Evolutionary conservation across 2,888 invertebrate species (phyloP), one percentile per base, ranked within the genome.

Genomic region (Globia sparganii): DNA sequence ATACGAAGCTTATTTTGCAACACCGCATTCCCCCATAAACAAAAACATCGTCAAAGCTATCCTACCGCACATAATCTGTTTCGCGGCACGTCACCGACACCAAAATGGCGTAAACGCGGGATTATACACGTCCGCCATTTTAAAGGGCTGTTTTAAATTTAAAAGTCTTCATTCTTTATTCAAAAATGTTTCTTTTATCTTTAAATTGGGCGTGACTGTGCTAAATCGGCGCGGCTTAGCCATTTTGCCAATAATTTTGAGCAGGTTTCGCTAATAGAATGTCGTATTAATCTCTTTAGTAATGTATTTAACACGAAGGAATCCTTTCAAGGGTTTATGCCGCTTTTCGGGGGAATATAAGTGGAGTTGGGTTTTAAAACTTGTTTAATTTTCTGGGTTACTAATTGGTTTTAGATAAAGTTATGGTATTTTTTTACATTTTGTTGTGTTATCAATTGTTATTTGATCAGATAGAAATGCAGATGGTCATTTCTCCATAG

Each of bases 181-280:
- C 77, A 82, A 82, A 83, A 83, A 81, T 80, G 78, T 86, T 85
- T 87, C 82, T 80, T 89, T 87, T 89, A 86, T 85, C 75, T 77
- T 83, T 80, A 85, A 89, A 90, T 89, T 77, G 77, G 74, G 73
- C 90, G 90, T 91, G 91, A 90, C 90, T 89, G 83, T 85, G 88
- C 84, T 78, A 89, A 91, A 90, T 91, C 83, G 86, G 74, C 18
- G 61, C 83, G 83, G 80, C 87, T 91, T 88, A 88, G 62, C 46
- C 49, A 72, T 87, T 90, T 88, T 86, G 62, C 61, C 75, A 66
- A 83, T 78, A 68, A 78, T 64, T 81, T 76, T 77, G 66, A 72
- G 62, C 59, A 72, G 81, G 80, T 81, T 83, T 80, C 3, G 75
- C 66, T 86, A 80, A 86, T 85, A 86, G 84, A 87, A 81, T 77